phyloP scores from a whole-genome alignment of 2,113 vertebrate genomes.

The Psittacara wagleri region DNA sequence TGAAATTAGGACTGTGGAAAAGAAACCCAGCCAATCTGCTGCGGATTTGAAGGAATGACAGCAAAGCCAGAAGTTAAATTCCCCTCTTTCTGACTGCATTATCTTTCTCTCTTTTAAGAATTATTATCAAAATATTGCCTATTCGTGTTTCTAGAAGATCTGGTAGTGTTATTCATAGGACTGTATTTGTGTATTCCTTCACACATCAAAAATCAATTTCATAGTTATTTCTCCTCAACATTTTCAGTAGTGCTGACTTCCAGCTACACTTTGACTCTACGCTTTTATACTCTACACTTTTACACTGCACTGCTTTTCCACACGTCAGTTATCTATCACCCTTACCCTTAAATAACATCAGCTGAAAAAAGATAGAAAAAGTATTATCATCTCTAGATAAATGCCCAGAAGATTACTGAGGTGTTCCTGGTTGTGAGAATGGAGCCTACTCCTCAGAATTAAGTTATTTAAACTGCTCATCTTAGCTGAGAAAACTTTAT shows the following conservation, averaged over 20 bases:
- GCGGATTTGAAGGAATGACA: background rate
- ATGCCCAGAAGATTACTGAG: background rate
- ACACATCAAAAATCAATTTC: fast-evolving
- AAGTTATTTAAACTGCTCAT: background rate
- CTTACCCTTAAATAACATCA: background rate
- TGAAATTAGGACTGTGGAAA: background rate
- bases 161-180: background rate
- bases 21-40: background rate
- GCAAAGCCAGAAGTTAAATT: background rate
- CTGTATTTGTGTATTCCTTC: background rate
- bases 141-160: background rate
- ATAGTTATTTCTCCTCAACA: background rate
- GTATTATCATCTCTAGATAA: background rate
- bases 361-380: background rate
- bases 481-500: background rate
- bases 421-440: background rate
- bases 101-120: background rate
- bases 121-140: background rate
- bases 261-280: background rate
- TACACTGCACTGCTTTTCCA: constrained; percentile 31
- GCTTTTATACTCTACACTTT: background rate
- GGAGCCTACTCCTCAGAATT: background rate
- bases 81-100: background rate
- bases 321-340: background rate
- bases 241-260: background rate